phyloP scores from a whole-genome alignment of 2,797 vertebrate species.

The Mycteria americana region DNA sequence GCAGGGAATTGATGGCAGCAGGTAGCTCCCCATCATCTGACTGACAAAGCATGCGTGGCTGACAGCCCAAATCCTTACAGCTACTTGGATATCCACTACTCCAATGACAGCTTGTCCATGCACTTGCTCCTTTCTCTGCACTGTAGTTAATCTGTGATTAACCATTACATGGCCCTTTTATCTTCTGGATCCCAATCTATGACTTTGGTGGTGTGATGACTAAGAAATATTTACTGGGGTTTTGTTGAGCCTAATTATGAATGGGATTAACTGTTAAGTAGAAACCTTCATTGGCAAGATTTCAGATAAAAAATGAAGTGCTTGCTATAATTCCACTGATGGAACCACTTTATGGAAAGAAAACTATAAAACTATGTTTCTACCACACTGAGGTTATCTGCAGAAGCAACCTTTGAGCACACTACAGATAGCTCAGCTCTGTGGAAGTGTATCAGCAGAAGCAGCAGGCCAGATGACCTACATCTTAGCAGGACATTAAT shows the following conservation, averaged over 20 bases:
- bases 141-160: background rate
- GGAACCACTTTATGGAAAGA: background rate
- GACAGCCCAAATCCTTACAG: background rate
- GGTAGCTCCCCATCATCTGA: background rate
- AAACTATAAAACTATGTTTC: background rate
- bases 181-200: background rate
- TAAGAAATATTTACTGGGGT: background rate
- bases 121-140: background rate
- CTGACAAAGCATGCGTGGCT: background rate
- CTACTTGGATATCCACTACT: background rate
- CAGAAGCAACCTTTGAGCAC: background rate
- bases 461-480: background rate
- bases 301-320: background rate
- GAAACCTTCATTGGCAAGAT: background rate
- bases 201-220: background rate
- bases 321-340: background rate
- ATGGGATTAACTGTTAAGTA: background rate
- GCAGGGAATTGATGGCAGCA: background rate
- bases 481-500: background rate
- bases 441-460: background rate
- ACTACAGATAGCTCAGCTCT: background rate
- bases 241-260: background rate
- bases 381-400: background rate
- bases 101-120: background rate
- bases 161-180: background rate